These are phyloP conservation scores for Chelonus formosanus DNA, from an alignment of 2,888 invertebrate genomes.

Conservation along the genomic window DNA sequence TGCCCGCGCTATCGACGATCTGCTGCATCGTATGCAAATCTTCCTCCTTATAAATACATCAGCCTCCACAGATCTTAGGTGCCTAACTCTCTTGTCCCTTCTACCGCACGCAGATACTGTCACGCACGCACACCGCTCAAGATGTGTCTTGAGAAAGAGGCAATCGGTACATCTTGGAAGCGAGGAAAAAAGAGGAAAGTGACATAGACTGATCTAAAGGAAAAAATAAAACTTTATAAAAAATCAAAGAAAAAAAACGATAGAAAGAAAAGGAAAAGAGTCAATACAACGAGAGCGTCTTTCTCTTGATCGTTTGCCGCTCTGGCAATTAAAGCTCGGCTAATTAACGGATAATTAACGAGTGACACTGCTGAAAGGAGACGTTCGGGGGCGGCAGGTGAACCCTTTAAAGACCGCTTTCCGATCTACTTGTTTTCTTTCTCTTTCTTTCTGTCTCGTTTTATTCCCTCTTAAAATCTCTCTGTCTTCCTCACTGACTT, in stretches of 20 bases:
- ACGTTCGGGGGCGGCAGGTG: constrained; percentile 45
- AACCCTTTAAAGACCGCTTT: constrained; percentile 31
- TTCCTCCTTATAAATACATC: constrained; percentile 65
- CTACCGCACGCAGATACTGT: constrained; percentile 39
- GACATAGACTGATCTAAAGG: constrained; percentile 8
- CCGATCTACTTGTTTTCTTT: constrained; percentile 9
- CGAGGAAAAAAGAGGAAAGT: constrained; percentile 8
- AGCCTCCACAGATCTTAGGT: constrained; percentile 60
- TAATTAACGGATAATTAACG: constrained; percentile 65
- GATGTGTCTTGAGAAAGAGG: not conserved
- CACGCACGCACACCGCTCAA: constrained; percentile 31
- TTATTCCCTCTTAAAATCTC: constrained; percentile 14
- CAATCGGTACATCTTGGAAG: constrained; percentile 4
- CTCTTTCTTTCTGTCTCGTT: constrained; percentile 37
- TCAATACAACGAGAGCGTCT: constrained; percentile 19
- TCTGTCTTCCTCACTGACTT: constrained; percentile 16
- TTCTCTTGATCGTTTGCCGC: constrained; percentile 26
- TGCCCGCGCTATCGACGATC: constrained; percentile 51
- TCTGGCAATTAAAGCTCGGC: constrained; percentile 59
- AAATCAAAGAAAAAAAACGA: not conserved
- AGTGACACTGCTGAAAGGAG: constrained; percentile 61
- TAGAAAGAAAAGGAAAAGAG: not conserved
- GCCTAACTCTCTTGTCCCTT: constrained; percentile 47
- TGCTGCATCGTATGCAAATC: constrained; percentile 64
- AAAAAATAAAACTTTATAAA: not conserved